Base-by-base conservation (phyloP, 2,113 vertebrate genomes). In the Salminus brasiliensis region DNA sequence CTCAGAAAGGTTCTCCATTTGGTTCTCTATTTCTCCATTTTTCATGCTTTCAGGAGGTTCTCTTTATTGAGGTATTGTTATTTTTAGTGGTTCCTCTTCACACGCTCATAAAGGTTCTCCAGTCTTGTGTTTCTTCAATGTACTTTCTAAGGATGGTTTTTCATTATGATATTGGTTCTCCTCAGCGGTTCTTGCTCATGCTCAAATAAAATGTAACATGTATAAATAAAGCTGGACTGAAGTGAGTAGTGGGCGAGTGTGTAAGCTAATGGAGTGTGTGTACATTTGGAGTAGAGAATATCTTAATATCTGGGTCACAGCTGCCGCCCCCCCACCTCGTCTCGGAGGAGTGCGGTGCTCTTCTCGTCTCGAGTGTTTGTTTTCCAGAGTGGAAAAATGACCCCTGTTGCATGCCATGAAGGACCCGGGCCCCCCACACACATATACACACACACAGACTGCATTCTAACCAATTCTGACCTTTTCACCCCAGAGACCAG, bases 381-480 rank as follows among this genome's bases (percentile, higher is more conserved):
- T 82, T 82, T 82, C 32, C 45, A 72, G 72, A 43, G 71, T 79
- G 65, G 72, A 78, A 81, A 62, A 79, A 47, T 79, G 60, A 68
- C 67, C 83, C 80, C 77, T 80, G 53, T 15, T 69, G 70, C 53
- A 11, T 53, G 57, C 75, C 72, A 29, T 53, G 29, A 21, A 67
- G 25, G 73, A 83, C 73, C 82, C 59, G 11, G 29, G n/a, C 45
- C 45, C 23, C 39, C 23, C 45, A 59, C 62, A 74, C 21, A 13
- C 62, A 55, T 34, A 43, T 62, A 67, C 23, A 12, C 32, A 0
- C 15, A 53, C 65, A 47, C 49, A 41, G 7, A 16, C 65, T 36
- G 83, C 83, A 84, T 60, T 49, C 72, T 84, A 70, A 76, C 47
- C 60, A n/a, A n/a, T n/a, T 78, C 68, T 76, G 77, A 82, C 80